Evolutionary conservation across 2,797 vertebrate genomes (phyloP).

Genomic region (Onychomys torridus): DNA sequence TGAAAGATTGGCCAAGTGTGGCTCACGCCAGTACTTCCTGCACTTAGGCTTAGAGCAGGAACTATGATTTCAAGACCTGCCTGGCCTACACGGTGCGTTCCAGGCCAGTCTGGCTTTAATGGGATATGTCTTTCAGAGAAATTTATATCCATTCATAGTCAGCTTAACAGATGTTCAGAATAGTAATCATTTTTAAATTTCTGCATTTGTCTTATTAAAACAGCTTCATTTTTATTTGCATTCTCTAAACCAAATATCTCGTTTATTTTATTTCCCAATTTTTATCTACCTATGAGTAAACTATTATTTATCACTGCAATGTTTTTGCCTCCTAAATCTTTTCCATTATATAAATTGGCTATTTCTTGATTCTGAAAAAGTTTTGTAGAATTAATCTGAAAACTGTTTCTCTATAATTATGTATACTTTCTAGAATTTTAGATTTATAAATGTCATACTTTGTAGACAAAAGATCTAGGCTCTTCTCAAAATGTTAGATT

Average conservation of each 20-base stretch:
- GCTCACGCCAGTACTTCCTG: neutral
- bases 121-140: neutral
- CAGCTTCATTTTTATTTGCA: constrained; percentile 3
- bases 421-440: constrained; percentile 34
- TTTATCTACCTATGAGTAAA: neutral
- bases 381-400: constrained; percentile 43
- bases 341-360: constrained; percentile 18
- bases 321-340: constrained; percentile 20
- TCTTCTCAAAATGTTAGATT: constrained; percentile 51
- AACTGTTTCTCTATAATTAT: neutral
- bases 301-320: constrained; percentile 22
- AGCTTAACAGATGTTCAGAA: constrained; percentile 31
- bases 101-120: neutral
- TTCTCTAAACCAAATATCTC: constrained; percentile 43
- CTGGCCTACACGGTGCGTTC: neutral
- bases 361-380: constrained; percentile 34
- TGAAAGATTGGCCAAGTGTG: constrained; percentile 15
- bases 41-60: neutral
- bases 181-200: constrained; percentile 17
- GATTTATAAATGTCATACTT: constrained; percentile 41
- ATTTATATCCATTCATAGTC: constrained; percentile 47
- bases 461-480: constrained; percentile 49
- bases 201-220: neutral
- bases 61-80: neutral
- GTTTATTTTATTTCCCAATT: constrained; percentile 15